These are phyloP conservation scores for Iphiclides podalirius DNA, from an alignment of 2,888 invertebrate species.

Conservation along the genomic window DNA sequence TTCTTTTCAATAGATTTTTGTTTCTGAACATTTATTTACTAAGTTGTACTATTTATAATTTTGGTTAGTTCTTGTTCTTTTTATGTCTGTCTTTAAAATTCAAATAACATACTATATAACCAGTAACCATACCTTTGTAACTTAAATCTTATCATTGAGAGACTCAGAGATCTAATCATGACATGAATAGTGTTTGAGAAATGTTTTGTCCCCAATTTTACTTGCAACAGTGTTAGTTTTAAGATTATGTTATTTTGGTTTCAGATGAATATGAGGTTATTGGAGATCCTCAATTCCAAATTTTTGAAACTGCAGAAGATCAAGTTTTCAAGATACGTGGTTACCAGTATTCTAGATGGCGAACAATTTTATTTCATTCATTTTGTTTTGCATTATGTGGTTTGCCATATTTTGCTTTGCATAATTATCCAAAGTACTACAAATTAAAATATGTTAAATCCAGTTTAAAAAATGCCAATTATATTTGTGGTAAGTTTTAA, in stretches of 20 bases:
- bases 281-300: conserved; percentile 76
- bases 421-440: conserved; percentile 79
- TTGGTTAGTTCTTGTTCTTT: too few species aligned
- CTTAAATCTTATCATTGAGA: too few species aligned
- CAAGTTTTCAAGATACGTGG: conserved; percentile 74
- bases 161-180: too few species aligned
- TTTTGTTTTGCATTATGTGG: conserved; percentile 73
- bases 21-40: too few species aligned
- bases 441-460: conserved; percentile 77
- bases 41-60: too few species aligned
- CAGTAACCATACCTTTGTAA: too few species aligned
- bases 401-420: conserved; percentile 77
- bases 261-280: conserved; percentile 79
- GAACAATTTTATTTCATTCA: conserved; percentile 69
- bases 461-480: conserved; percentile 76
- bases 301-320: conserved; percentile 71
- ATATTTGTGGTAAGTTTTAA: conserved; percentile 71
- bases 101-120: too few species aligned
- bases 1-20: too few species aligned
- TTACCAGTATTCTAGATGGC: conserved; percentile 66
- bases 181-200: too few species aligned
- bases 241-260: conserved; percentile 35
- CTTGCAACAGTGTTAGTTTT: too few species aligned
- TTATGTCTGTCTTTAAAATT: too few species aligned
- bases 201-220: too few species aligned